These are phyloP conservation scores for Lordiphosa clarofinis DNA, from an alignment of 1,140 invertebrate genomes.

Conservation along the genomic window DNA sequence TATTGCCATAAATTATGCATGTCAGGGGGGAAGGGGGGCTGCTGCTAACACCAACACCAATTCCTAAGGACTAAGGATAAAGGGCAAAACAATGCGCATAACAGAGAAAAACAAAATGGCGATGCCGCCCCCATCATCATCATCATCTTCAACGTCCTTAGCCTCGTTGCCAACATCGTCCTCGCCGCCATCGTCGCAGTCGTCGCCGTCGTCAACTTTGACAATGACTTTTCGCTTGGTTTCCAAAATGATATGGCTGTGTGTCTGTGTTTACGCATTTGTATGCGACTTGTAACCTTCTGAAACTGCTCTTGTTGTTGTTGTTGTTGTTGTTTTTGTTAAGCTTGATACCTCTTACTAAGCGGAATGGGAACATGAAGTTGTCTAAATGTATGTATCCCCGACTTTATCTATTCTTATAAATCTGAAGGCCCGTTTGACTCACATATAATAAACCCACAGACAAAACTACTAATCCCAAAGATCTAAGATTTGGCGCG, in stretches of 20 bases:
- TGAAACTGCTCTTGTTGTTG: constrained; percentile 12
- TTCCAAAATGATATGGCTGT: constrained; percentile 54
- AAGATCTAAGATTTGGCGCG: too few relatives aligned
- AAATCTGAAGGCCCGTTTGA: too few relatives aligned
- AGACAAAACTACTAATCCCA: too few relatives aligned
- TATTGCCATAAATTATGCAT: constrained; percentile 78
- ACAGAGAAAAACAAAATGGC: constrained; percentile 62
- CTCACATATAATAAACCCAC: too few relatives aligned
- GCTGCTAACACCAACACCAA: neutral
- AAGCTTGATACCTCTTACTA: constrained; percentile 14
- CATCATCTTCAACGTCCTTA: constrained; percentile 9
- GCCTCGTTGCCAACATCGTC: neutral
- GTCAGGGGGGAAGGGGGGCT: constrained; percentile 2
- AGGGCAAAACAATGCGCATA: constrained; percentile 57
- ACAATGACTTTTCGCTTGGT: constrained; percentile 71
- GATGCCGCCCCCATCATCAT: constrained; percentile 45
- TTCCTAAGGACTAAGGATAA: constrained; percentile 3
- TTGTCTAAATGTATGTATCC: too few relatives aligned
- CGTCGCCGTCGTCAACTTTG: constrained; percentile 48
- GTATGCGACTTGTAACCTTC: constrained; percentile 25
- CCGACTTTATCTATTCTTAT: too few relatives aligned
- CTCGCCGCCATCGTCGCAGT: neutral
- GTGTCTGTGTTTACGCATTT: constrained; percentile 44
- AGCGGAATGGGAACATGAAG: too few relatives aligned
- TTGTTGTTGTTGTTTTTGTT: constrained; percentile 10